Evolutionary conservation across 2,113 vertebrate species (phyloP).

Genomic region (Otolemur garnettii): DNA sequence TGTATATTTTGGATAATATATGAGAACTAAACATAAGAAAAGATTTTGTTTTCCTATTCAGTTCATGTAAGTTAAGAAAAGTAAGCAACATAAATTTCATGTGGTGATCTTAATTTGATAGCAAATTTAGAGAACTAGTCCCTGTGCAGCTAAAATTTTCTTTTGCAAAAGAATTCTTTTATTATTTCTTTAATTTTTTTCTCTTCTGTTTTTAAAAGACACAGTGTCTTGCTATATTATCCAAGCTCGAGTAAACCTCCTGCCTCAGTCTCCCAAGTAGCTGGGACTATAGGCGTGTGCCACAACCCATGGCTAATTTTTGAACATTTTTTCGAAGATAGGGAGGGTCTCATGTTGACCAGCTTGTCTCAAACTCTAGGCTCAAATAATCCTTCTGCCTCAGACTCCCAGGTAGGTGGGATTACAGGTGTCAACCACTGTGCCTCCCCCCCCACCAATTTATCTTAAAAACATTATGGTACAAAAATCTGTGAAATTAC

Average conservation of each 20-base stretch:
- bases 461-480: slow-evolving; percentile 1
- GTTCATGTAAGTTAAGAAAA: slow-evolving; percentile 46
- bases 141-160: slow-evolving; percentile 15
- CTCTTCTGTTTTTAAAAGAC: not conserved
- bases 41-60: slow-evolving; percentile 36
- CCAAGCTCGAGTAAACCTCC: no score
- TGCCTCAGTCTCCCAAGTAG: no score
- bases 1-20: not conserved
- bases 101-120: slow-evolving; percentile 23
- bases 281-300: no score
- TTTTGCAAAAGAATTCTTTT: not conserved
- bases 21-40: slow-evolving; percentile 34
- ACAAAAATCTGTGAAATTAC: not conserved
- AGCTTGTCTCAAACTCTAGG: not conserved
- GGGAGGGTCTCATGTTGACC: not conserved
- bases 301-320: not conserved
- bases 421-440: not conserved
- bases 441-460: not conserved
- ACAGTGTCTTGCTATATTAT: no score
- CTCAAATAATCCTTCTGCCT: not conserved
- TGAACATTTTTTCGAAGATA: not conserved
- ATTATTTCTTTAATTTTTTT: no score
- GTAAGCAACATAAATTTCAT: slow-evolving; percentile 28
- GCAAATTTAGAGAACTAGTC: slow-evolving; percentile 38
- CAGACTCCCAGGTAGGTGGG: not conserved